phyloP scores from a whole-genome alignment of 2,113 vertebrate species.

The Eleginops maclovinus region DNA sequence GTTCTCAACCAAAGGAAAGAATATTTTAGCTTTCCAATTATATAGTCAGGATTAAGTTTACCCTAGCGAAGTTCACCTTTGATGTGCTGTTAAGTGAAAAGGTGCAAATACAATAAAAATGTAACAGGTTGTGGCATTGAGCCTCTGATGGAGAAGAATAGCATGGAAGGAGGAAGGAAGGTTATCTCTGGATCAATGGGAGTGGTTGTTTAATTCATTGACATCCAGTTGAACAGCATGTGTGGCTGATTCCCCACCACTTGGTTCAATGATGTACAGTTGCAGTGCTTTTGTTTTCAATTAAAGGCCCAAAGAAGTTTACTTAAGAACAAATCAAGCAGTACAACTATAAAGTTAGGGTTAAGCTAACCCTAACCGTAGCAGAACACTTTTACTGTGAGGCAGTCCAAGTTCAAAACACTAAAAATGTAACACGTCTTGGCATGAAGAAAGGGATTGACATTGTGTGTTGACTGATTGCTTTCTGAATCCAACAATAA shows the following conservation, averaged over 20 bases:
- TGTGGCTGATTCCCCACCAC: constrained; percentile 37
- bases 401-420: background rate
- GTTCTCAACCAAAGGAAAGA: constrained; percentile 28
- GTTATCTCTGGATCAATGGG: constrained; percentile 63
- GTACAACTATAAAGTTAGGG: background rate
- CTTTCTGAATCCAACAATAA: background rate
- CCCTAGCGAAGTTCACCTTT: background rate
- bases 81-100: background rate
- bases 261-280: constrained; percentile 32
- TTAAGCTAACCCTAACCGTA: too few species aligned
- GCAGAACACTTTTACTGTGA: background rate
- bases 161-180: constrained; percentile 20
- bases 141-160: background rate
- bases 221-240: constrained; percentile 61
- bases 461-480: background rate
- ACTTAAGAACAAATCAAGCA: constrained; percentile 28
- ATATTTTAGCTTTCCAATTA: constrained; percentile 20
- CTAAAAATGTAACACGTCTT: background rate
- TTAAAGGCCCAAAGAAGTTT: constrained; percentile 37
- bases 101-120: background rate
- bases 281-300: constrained; percentile 7
- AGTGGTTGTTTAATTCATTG: constrained; percentile 69
- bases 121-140: background rate
- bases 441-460: background rate
- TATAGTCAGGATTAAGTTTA: too few species aligned